Evolutionary conservation across 2,888 invertebrate species (phyloP).

Genomic region (Agelastica alni): DNA sequence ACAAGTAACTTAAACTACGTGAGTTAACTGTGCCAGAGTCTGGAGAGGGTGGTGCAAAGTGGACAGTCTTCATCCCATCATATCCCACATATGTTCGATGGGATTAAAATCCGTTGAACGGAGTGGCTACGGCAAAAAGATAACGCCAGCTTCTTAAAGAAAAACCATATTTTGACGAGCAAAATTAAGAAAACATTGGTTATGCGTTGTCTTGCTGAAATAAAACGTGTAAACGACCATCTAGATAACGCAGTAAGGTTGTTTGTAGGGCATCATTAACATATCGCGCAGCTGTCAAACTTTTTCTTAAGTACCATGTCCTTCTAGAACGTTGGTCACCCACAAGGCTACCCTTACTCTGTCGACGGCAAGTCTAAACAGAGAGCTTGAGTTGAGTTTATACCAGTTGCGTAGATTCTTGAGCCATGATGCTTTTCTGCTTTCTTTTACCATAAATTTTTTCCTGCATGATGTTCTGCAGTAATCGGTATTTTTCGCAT

Average conservation of each 20-base stretch:
- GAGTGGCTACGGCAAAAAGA: background rate
- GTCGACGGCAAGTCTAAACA: too few relatives aligned
- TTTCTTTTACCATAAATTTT: too few relatives aligned
- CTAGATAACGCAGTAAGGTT: conserved; percentile 2
- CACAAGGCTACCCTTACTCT: too few relatives aligned
- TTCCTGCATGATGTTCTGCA: too few relatives aligned
- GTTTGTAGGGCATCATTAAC: background rate
- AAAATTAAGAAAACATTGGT: background rate
- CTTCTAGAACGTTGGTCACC: too few relatives aligned
- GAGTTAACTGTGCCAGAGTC: too few relatives aligned
- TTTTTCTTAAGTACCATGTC: too few relatives aligned
- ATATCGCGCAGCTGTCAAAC: background rate
- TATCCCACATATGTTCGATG: conserved; percentile 3
- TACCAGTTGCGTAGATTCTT: too few relatives aligned
- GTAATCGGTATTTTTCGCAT: too few relatives aligned
- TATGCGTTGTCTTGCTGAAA: conserved; percentile 6
- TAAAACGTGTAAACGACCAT: background rate
- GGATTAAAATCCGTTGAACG: background rate
- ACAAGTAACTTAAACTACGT: background rate
- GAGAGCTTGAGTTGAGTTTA: too few relatives aligned
- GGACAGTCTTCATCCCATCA: background rate
- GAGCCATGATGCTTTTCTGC: too few relatives aligned
- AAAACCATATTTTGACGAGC: conserved; percentile 3
- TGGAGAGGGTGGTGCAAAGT: too few relatives aligned
- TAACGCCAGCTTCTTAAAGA: background rate